Evolutionary conservation across 2,888 invertebrate genomes (phyloP), one percentile per base, ranked within the genome.

Genomic region (Leistus spinibarbis): DNA sequence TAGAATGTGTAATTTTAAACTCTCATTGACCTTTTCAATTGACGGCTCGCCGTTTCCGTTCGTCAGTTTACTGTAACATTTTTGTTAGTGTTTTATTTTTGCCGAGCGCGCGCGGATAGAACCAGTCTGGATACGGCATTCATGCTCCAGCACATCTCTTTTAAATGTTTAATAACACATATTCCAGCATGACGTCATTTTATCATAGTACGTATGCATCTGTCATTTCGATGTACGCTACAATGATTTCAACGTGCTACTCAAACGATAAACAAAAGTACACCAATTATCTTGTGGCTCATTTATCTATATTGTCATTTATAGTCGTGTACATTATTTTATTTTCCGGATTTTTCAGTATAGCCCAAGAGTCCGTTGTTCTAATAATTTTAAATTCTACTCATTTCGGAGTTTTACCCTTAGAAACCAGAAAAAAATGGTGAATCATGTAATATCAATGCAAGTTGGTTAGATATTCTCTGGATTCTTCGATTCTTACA

Each of bases 131-230:
- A 24, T 22, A 60, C 24, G 62, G 62, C 66, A 67, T 73, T 73
- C 60, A 73, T 67, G 67, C 54, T 60, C 40, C 27, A 10, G 62
- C 67, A 67, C 67, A 60, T 40, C 7, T 67, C 73, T 73, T 73
- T 73, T 73, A 73, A 67, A 73, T 73, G 73, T 73, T 73, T 73
- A 73, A 73, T 73, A 73, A 73, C 67, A 67, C 73, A 73, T 73
- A 67, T 73, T 73, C 60, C 66, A 60, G 17, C 53, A 56, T 73
- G 67, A 73, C 60, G 67, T 73, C 73, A 73, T 73, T 60, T 72
- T 72, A 72, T 72, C 66, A 67, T 67, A 54, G 67, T 53, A 73
- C 62, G 73, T 67, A 73, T 73, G 73, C 73, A 67, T 73, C 73
- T 73, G 73, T 73, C 73, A 73, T 73, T 67, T 67, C 67, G 62